These are phyloP conservation scores for Hirtodrosophila trivittata DNA, from an alignment of 2,888 invertebrate species.

Conservation along the genomic window DNA sequence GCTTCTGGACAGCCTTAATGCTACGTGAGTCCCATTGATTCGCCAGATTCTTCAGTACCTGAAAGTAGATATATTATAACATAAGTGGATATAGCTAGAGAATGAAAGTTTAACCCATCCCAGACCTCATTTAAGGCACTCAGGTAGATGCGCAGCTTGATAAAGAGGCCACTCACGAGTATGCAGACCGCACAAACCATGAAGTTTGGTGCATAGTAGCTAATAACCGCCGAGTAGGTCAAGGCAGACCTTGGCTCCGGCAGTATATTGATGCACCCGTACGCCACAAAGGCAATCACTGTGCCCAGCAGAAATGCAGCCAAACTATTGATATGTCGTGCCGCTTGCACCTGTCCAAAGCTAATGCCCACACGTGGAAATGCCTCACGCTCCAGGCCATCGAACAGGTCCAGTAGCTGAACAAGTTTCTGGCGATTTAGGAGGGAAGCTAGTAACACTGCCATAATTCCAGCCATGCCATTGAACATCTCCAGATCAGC, in stretches of 20 bases:
- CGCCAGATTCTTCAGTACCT: conserved; percentile 82
- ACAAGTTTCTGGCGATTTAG: conserved; percentile 42
- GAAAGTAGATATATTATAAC: conserved; percentile 7
- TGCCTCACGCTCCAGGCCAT: conserved; percentile 59
- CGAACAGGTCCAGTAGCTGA: conserved; percentile 42
- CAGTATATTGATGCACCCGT: conserved; percentile 58
- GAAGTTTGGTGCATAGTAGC: conserved; percentile 77
- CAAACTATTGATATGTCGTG: conserved; percentile 41
- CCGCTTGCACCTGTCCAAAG: conserved; percentile 53
- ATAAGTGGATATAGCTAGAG: not conserved
- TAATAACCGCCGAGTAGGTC: conserved; percentile 42
- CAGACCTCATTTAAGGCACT: conserved; percentile 74
- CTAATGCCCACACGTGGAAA: conserved; percentile 65
- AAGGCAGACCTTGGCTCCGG: conserved; percentile 22
- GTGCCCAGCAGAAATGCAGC: conserved; percentile 37
- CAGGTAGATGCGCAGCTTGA: conserved; percentile 68
- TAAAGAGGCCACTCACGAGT: conserved; percentile 53
- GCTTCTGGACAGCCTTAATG: conserved; percentile 68
- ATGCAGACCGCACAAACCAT: conserved; percentile 69
- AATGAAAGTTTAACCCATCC: accelerated
- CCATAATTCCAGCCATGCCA: conserved; percentile 65
- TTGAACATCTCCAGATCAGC: conserved; percentile 73
- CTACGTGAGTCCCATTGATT: conserved; percentile 80
- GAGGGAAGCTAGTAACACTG: conserved; percentile 55
- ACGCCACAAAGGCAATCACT: conserved; percentile 43